Evolutionary conservation across 2,113 vertebrate species (phyloP).

Genomic region (Boleophthalmus pectinirostris): DNA sequence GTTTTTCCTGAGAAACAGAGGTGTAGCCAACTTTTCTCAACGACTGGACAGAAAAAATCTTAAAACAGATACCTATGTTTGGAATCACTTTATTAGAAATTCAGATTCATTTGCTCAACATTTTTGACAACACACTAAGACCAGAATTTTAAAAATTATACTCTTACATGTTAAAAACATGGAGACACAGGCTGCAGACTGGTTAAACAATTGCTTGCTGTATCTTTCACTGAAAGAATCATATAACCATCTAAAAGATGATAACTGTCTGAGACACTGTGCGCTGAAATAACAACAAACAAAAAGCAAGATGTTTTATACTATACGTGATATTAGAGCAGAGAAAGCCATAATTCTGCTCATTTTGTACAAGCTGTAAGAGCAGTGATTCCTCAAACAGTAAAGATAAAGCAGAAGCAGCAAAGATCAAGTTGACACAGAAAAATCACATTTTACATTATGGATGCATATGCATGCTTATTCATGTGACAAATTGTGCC

Average conservation of each 20-base stretch:
- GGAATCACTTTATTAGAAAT: slow-evolving; percentile 41
- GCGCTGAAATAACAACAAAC: not conserved
- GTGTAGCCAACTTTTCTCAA: no score
- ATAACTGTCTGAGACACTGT: slow-evolving; percentile 8
- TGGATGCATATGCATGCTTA: slow-evolving; percentile 21
- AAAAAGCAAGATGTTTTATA: not conserved
- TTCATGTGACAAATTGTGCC: not conserved
- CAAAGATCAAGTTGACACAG: slow-evolving; percentile 14
- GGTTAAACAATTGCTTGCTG: slow-evolving; percentile 30
- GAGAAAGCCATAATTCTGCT: not conserved
- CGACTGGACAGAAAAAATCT: not conserved
- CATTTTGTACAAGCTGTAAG: not conserved
- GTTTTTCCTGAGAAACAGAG: not conserved
- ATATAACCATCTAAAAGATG: slow-evolving; percentile 31
- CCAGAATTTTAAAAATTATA: slow-evolving; percentile 16
- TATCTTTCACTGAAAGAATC: slow-evolving; percentile 81
- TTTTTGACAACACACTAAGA: slow-evolving; percentile 18
- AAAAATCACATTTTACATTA: slow-evolving; percentile 19
- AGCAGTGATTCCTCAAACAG: not conserved
- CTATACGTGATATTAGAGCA: not conserved
- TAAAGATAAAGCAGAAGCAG: slow-evolving; percentile 13
- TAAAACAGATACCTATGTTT: not conserved
- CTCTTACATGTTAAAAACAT: slow-evolving; percentile 28
- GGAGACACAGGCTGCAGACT: slow-evolving; percentile 35
- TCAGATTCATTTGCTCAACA: slow-evolving; percentile 11